Evolutionary conservation across 2,113 vertebrate genomes (phyloP).

Genomic region (Corythornis cristatus): DNA sequence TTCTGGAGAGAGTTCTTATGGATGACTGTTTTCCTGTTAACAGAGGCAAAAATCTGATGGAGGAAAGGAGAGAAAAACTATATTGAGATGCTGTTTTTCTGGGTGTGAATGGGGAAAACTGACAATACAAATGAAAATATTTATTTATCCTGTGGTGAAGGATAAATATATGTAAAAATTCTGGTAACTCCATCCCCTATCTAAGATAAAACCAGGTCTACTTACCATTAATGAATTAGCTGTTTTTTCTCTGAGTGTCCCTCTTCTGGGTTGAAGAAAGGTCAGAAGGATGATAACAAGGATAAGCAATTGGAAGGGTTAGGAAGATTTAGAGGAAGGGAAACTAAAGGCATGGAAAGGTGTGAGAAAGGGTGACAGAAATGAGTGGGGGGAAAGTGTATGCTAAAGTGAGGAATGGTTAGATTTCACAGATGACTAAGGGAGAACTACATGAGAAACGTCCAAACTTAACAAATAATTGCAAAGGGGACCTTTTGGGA

Average conservation of each 20-base stretch:
- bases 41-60: not conserved
- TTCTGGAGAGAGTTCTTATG: slow-evolving; percentile 11
- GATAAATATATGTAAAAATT: not conserved
- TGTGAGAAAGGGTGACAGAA: not conserved
- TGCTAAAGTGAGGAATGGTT: not conserved
- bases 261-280: not conserved
- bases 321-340: not conserved
- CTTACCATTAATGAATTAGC: not conserved
- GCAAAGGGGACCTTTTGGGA: not conserved
- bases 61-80: not conserved
- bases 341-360: not conserved
- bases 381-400: not conserved
- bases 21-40: slow-evolving; percentile 27
- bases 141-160: not conserved
- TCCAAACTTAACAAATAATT: not conserved
- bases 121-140: not conserved
- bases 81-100: not conserved
- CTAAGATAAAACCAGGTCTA: not conserved
- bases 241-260: not conserved
- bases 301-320: not conserved
- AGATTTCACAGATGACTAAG: not conserved
- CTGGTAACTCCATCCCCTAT: not conserved
- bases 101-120: not conserved
- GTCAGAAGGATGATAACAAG: not conserved
- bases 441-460: not conserved